Evolutionary conservation across 2,113 vertebrate species (phyloP), one percentile per base, ranked within the genome.

Genomic region (Oxygymnocypris stewartii): DNA sequence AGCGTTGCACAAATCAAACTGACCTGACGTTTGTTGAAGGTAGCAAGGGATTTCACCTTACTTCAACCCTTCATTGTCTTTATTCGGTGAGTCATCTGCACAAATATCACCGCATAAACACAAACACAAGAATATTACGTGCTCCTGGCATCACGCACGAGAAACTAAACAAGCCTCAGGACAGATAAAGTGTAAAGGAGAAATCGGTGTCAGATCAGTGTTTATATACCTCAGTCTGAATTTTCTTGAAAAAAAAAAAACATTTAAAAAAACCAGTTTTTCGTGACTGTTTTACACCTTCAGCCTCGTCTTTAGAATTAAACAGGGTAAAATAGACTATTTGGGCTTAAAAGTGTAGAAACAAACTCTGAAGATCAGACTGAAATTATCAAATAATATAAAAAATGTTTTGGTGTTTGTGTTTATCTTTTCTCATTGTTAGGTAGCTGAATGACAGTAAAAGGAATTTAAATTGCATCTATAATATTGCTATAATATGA

Each of bases 1-100:
- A 73, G 18, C 10, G 2, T 37, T 6, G 10, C 11, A 42, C 10
- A 67, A 67, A 76, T 49, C n/a, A 49, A 76, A 47, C n/a, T 76
- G 74, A 76, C 42, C n/a, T 76, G 42, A 76, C 12, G 23, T 76
- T 76, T 49, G 6, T 13, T 76, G 74, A 25, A 76, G 69, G 69
- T 73, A 73, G 35, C 69, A 6, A 23, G 74, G 12, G 74, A 76
- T 13, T 76, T 75, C 42, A 44, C 54, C 69, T 16, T 31, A 67
- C 40, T 75, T 79, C 57, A 65, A 25, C 44, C 28, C 81, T 86
- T 51, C 75, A 76, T 65, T 84, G n/a, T 61, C 40, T 63, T 63
- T 59, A 47, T 40, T 84, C 28, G 20, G 23, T 8, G 78, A 80
- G 79, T 77, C 37, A 75, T 81, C 69, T 28, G 2, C 59, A 42